Evolutionary conservation across 1,140 invertebrate species (phyloP), one percentile per base, ranked within the genome.

Genomic region (Drosophila carrolli): DNA sequence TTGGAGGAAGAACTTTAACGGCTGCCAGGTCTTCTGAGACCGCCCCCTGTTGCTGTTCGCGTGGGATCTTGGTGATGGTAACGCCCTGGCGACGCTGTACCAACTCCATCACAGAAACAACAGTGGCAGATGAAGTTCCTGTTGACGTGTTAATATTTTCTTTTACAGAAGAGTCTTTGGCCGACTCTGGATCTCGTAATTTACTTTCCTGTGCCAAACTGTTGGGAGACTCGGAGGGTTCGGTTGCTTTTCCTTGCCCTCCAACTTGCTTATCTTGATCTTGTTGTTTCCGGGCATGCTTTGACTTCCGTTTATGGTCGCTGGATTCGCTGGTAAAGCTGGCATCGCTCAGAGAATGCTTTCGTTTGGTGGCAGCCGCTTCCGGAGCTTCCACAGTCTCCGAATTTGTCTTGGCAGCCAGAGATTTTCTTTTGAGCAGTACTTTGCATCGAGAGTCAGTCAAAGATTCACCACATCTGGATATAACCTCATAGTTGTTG

Each of bases 11-110:
- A 16, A 1, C 8, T 3, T 29, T 29, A 0, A 27, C 11, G 1
- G 1, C 2, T 2, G 9, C 47, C 10, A 35, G 23, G 1, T 35
- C 47, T 38, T 14, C 38, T 2, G 41, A 1, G 1, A 50, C 23
- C n/a, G 16, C 43, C 14, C 23, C 11, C 27, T 80, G 65, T 27
- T 85, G 78, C 10, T 88, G 66, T 7, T 88, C 75, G 9, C 75
- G 51, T 8, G 90, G 60, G 50, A 91, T 82, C 53, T 91, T 91
- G n/a, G 88, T 91, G 32, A 91, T 91, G 16, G 90, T 91, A 5
- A 91, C 90, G 1, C 90, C 86, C 32, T 90, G 83, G 1, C 91
- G 84, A 14, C 81, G 63, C 43, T 72, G 72, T 1, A 91, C 86
- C 37, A 91, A 41, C 32, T 90, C 88, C 57, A 91, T 86, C 5